Conservation (phyloP, 1,140 invertebrate species). For the Temnothorax longispinosus region DNA sequence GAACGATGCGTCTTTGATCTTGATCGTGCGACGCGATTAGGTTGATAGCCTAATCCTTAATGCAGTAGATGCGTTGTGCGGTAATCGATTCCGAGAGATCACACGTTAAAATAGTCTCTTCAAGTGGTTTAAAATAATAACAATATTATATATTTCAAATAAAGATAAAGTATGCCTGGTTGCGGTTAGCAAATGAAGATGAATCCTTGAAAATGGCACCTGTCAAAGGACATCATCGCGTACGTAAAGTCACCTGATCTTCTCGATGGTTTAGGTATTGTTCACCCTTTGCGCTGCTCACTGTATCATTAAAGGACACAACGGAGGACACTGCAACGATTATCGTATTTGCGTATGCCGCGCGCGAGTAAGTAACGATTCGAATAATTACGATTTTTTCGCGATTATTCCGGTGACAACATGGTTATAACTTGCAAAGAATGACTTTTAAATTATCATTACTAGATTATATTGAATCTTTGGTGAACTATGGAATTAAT, state of each 20-base stretch:
- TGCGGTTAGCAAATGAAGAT: background rate
- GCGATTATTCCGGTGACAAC: background rate
- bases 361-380: slow-evolving; percentile 61
- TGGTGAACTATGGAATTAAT: background rate
- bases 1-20: background rate
- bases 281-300: slow-evolving; percentile 76
- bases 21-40: background rate
- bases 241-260: slow-evolving; percentile 74
- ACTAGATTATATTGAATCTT: background rate
- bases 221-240: background rate
- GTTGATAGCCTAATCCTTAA: too few species aligned
- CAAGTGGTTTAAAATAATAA: background rate
- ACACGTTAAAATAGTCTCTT: background rate
- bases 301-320: slow-evolving; percentile 76
- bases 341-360: slow-evolving; percentile 69
- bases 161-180: too few species aligned
- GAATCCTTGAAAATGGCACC: too few species aligned
- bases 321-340: slow-evolving; percentile 67
- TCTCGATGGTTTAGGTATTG: too few species aligned
- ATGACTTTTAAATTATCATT: background rate
- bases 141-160: background rate
- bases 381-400: background rate
- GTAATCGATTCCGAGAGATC: background rate
- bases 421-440: background rate
- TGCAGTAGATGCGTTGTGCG: too few species aligned